These are phyloP conservation scores for Eonycteris spelaea DNA, from an alignment of 2,113 vertebrate genomes.

Conservation along the genomic window DNA sequence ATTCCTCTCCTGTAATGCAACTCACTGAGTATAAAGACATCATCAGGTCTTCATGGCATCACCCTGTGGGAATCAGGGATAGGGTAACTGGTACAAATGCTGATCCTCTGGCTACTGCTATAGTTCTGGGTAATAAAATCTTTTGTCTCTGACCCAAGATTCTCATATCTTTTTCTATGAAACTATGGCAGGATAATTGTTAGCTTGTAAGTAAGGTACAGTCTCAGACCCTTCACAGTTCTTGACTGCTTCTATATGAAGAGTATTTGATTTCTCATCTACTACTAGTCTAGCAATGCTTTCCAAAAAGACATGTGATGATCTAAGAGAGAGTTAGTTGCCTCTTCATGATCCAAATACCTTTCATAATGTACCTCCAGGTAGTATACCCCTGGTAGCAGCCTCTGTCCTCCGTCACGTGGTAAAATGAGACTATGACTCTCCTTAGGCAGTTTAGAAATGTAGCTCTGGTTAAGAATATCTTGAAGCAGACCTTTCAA, in stretches of 20 bases:
- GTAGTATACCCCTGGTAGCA: background rate
- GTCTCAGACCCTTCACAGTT: background rate
- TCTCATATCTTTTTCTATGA: background rate
- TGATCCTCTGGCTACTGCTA: background rate
- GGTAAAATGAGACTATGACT: background rate
- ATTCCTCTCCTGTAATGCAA: background rate
- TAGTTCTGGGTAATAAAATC: background rate
- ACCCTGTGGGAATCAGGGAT: background rate
- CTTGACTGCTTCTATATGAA: background rate
- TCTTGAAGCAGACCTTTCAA: background rate
- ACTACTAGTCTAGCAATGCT: background rate
- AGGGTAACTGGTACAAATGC: background rate
- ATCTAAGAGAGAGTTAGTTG: background rate
- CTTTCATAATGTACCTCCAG: background rate
- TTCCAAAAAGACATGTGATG: background rate
- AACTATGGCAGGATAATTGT: background rate
- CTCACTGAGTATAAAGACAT: background rate
- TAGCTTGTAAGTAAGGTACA: background rate
- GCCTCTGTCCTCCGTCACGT: background rate
- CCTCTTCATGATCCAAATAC: background rate
- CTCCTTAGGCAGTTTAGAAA: background rate
- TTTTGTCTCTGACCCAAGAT: background rate
- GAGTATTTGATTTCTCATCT: background rate
- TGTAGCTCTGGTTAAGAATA: background rate
- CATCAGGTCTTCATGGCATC: background rate